A percentile compares a stretch with the other conserved stretches of the same genome.
Conservation (phyloP, 2,888 invertebrate genomes). For the Apotomis betuletana region DNA sequence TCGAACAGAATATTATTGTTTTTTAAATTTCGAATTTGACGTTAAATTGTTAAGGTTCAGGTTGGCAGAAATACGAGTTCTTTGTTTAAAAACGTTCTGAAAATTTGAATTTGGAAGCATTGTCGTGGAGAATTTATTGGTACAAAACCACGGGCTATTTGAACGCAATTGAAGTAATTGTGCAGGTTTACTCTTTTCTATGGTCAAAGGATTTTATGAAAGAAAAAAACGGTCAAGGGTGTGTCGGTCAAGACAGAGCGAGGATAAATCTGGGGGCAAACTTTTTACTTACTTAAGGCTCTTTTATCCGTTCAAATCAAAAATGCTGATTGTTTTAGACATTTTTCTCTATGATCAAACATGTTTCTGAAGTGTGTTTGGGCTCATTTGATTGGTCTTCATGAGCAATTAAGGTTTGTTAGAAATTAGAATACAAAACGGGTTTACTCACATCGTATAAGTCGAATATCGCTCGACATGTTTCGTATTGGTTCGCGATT, state of each 20-base stretch:
- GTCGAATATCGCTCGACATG: too few relatives aligned
- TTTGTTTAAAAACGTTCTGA: slow-evolving; percentile 31
- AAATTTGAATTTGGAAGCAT: slow-evolving; percentile 38
- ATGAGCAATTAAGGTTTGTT: too few relatives aligned
- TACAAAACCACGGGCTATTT: slow-evolving; percentile 25
- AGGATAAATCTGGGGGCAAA: background rate
- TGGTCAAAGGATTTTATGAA: slow-evolving; percentile 1
- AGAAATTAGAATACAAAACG: too few relatives aligned
- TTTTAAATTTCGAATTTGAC: slow-evolving; percentile 15
- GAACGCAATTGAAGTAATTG: slow-evolving; percentile 15
- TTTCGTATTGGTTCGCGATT: too few relatives aligned
- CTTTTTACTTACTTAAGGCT: too few relatives aligned
- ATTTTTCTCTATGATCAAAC: too few relatives aligned
- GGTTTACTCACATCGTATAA: too few relatives aligned
- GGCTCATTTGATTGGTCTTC: too few relatives aligned
- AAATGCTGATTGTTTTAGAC: too few relatives aligned
- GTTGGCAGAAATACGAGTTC: slow-evolving; percentile 2
- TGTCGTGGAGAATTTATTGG: slow-evolving; percentile 34
- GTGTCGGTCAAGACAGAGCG: background rate
- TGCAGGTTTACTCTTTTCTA: slow-evolving; percentile 12
- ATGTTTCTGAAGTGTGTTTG: too few relatives aligned
- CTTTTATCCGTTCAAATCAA: too few relatives aligned
- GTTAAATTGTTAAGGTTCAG: background rate
- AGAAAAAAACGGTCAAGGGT: background rate
- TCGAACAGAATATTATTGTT: background rate